phyloP scores from a whole-genome alignment of 37 sponge, comb jelly and placozoan species.

The Axinella damicornis region DNA sequence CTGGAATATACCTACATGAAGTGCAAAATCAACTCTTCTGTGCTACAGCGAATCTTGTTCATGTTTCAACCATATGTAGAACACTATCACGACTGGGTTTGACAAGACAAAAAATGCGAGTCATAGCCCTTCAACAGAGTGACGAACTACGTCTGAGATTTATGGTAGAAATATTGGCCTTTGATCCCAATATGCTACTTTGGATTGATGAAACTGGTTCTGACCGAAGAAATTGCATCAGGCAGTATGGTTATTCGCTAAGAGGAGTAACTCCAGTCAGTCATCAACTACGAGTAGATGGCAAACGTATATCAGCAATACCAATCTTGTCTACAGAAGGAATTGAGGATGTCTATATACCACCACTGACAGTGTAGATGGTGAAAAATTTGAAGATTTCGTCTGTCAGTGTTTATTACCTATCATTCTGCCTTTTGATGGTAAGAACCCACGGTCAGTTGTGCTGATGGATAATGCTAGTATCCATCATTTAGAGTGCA shows the following conservation, averaged over 20 bases:
- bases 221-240: too few relatives aligned
- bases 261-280: too few relatives aligned
- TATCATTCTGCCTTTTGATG: constrained; percentile 9
- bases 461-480: too few relatives aligned
- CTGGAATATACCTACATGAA: constrained; percentile 24
- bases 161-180: background rate
- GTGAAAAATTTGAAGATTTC: constrained; percentile 3
- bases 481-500: background rate
- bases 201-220: too few relatives aligned
- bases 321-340: too few relatives aligned
- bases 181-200: constrained; percentile 2
- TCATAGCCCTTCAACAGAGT: background rate
- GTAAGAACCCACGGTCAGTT: background rate
- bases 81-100: constrained; percentile 5
- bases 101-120: background rate
- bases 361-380: background rate
- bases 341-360: too few relatives aligned
- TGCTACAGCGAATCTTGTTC: background rate
- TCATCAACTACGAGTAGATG: too few relatives aligned
- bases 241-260: too few relatives aligned
- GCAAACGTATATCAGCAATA: too few relatives aligned
- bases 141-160: background rate
- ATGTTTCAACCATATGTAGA: constrained; percentile 11
- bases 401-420: background rate
- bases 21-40: background rate